Base-by-base conservation (phyloP, 2,113 vertebrate genomes). In the Pterocles orientalis region DNA sequence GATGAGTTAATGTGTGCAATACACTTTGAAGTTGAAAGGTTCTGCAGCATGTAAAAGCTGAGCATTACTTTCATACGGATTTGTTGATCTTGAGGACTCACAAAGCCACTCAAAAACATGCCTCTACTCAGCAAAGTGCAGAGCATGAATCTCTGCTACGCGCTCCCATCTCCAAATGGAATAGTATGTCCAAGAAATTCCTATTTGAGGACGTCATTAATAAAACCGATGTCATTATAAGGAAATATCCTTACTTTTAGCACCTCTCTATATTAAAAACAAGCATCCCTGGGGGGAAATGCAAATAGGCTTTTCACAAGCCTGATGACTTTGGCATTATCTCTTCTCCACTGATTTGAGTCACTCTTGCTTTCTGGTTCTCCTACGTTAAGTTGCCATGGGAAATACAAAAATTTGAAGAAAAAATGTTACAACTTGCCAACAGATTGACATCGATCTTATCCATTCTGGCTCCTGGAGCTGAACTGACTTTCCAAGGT, bases 1-100 rank as follows among this genome's bases (percentile, higher is more conserved):
- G 71, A 76, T 94, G 87, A 96, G 91, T 92, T 95, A 85, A 95
- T 96, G 79, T 89, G 93, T 57, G 43, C 83, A 75, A 86, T 86
- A 25, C 48, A 80, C 91, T 95, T 95, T 94, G 92, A 95, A 91
- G 94, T 94, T 73, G 72, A 93, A 87, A 95, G 50, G 31, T 87
- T 84, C 66, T 92, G 66, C 73, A 94, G 41, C 9, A 1, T 47
- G 66, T 76, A 69, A 95, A 93, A 96, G 69, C 82, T 86, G 92
- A 86, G 92, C 66, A 61, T 91, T 72, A 45, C 91, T 92, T 95
- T 92, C 92, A 57, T 75, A 90, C 23, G 64, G 77, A 92, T 94
- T 95, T 96, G 91, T 78, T 95, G 83, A 73, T 97, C 78, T 23
- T 62, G 65, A 94, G 61, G 77, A 97, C 45, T 90, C 10, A 7